Conservation (phyloP, 2,797 vertebrate genomes). For the Ptychobarbus kaznakovi region DNA sequence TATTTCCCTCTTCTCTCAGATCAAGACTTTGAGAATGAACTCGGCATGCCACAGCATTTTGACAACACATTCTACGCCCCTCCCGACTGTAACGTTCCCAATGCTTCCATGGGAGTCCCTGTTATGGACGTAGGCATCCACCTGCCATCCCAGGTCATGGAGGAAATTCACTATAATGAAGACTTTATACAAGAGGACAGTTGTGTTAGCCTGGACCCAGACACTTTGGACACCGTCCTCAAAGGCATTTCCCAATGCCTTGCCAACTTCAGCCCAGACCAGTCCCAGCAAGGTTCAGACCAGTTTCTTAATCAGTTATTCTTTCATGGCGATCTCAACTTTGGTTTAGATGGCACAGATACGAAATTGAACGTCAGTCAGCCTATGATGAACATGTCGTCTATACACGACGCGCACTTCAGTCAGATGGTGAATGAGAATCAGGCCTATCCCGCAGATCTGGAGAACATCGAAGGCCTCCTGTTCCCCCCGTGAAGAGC, state of each 20-base stretch:
- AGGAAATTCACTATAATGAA: constrained; percentile 59
- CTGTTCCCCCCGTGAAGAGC: constrained; percentile 55
- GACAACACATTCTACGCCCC: constrained; percentile 44
- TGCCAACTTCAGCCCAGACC: constrained; percentile 20
- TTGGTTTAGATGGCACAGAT: constrained; percentile 59
- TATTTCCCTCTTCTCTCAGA: not conserved
- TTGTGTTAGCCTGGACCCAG: constrained; percentile 41
- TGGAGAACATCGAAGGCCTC: constrained; percentile 65
- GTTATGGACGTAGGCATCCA: constrained; percentile 27
- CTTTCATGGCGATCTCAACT: constrained; percentile 45
- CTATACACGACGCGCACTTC: constrained; percentile 74
- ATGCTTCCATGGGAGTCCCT: not conserved
- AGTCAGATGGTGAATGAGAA: constrained; percentile 74
- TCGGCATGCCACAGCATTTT: constrained; percentile 45
- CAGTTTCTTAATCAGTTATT: constrained; percentile 20
- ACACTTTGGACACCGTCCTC: constrained; percentile 35
- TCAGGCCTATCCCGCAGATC: constrained; percentile 57
- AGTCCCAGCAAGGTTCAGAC: constrained; percentile 11
- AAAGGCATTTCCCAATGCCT: constrained; percentile 44
- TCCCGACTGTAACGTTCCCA: constrained; percentile 39
- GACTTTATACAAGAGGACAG: constrained; percentile 57
- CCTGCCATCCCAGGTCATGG: constrained; percentile 12
- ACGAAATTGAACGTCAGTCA: constrained; percentile 61
- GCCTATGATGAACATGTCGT: constrained; percentile 67
- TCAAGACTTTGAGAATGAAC: constrained; percentile 55